These are phyloP conservation scores for Crenichthys baileyi DNA, from an alignment of 2,797 vertebrate species.

Conservation along the genomic window DNA sequence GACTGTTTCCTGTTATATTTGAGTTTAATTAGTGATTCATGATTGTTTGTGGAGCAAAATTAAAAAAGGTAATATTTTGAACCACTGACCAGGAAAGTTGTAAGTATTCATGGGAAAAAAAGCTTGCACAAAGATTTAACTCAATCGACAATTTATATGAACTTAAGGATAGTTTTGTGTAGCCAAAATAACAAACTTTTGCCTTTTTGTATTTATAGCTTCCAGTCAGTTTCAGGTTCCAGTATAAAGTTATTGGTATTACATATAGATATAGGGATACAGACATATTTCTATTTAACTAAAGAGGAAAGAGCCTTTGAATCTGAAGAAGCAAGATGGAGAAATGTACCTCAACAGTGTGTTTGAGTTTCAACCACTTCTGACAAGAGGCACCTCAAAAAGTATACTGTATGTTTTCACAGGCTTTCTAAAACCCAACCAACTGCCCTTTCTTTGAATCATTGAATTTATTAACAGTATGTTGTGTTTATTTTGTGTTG, in stretches of 20 bases:
- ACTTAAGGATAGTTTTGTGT: background rate
- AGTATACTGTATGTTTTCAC: background rate
- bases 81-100: background rate
- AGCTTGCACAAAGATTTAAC: background rate
- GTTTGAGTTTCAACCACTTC: background rate
- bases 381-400: background rate
- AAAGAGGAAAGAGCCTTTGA: background rate
- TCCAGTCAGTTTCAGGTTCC: background rate
- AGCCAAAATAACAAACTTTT: background rate
- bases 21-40: background rate
- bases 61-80: background rate
- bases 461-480: background rate
- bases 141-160: background rate
- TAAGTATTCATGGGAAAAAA: background rate
- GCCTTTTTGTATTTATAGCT: too few relatives aligned
- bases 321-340: background rate
- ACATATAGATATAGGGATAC: background rate
- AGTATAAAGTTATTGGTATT: background rate
- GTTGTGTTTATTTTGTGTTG: background rate
- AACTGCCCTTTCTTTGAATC: background rate
- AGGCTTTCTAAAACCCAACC: background rate
- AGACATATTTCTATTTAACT: background rate
- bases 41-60: background rate
- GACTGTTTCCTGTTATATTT: background rate
- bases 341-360: background rate